These are phyloP conservation scores for Sinocyclocheilus maitianheensis DNA, from an alignment of 2,113 vertebrate species.

Conservation along the genomic window DNA sequence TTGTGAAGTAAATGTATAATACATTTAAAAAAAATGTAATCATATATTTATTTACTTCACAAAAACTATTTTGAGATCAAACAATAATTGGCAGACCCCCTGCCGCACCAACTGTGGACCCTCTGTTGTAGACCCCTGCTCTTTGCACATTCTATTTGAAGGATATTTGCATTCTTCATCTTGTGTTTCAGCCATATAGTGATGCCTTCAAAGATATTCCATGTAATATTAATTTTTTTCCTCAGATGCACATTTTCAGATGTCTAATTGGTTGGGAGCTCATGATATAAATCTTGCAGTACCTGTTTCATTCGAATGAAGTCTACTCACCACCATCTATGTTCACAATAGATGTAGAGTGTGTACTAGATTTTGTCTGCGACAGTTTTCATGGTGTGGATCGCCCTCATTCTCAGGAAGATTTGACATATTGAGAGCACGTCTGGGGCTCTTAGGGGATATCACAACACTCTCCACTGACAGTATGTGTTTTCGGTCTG, in stretches of 20 bases:
- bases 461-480: constrained; percentile 12
- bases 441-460: constrained; percentile 13
- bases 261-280: neutral
- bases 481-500: constrained; percentile 4
- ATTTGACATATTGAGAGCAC: constrained; percentile 44
- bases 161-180: neutral
- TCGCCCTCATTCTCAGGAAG: constrained; percentile 30
- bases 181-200: neutral
- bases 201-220: neutral
- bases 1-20: no score
- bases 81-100: constrained; percentile 5
- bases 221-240: neutral
- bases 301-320: neutral
- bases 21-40: no score
- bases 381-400: constrained; percentile 30
- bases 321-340: neutral
- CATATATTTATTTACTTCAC: neutral
- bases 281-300: neutral
- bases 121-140: neutral
- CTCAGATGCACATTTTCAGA: neutral
- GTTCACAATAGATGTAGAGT: neutral
- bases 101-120: neutral
- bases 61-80: neutral
- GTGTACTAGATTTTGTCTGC: constrained; percentile 15
- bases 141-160: neutral